A percentile compares a stretch with the other conserved stretches of the same genome.
Conservation (phyloP, 2,888 invertebrate species). For the Spodoptera littoralis region DNA sequence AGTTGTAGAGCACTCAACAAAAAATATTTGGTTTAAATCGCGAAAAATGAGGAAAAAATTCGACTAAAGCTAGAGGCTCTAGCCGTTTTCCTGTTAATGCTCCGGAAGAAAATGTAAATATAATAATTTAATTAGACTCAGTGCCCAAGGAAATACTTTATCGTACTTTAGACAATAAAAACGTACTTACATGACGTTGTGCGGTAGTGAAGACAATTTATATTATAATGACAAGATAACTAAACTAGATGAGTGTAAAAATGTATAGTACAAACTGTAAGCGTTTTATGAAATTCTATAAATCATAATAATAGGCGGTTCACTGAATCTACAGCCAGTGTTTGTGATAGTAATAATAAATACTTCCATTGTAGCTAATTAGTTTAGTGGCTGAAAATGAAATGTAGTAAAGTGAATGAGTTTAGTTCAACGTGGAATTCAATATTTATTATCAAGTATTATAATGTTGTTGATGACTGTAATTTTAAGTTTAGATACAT, state of each 20-base stretch:
- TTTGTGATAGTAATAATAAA: conserved; percentile 79
- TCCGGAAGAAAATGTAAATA: conserved; percentile 50
- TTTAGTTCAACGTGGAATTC: conserved; percentile 38
- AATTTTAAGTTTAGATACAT: conserved; percentile 40
- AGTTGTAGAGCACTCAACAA: conserved; percentile 64
- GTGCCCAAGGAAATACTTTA: conserved; percentile 29
- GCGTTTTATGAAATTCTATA: conserved; percentile 55
- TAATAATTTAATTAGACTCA: conserved; percentile 39
- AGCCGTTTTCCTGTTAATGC: conserved; percentile 48
- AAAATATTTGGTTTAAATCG: conserved; percentile 39
- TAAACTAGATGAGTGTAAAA: conserved; percentile 25
- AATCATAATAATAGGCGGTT: conserved; percentile 67
- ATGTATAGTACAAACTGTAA: conserved; percentile 60
- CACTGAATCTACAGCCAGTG: conserved; percentile 77
- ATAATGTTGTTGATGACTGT: conserved; percentile 56
- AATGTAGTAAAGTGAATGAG: conserved; percentile 9
- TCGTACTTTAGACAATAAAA: conserved; percentile 22
- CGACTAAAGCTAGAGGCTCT: conserved; percentile 35
- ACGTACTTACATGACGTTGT: conserved; percentile 40
- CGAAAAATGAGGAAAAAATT: conserved; percentile 48
- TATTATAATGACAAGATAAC: conserved; percentile 14
- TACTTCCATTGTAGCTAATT: conserved; percentile 48
- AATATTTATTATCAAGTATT: conserved; percentile 56
- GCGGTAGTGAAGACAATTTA: conserved; percentile 30
- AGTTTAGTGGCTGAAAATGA: conserved; percentile 28